Evolutionary conservation across 1,140 invertebrate species (phyloP).

Genomic region (Polypedilum pembai): DNA sequence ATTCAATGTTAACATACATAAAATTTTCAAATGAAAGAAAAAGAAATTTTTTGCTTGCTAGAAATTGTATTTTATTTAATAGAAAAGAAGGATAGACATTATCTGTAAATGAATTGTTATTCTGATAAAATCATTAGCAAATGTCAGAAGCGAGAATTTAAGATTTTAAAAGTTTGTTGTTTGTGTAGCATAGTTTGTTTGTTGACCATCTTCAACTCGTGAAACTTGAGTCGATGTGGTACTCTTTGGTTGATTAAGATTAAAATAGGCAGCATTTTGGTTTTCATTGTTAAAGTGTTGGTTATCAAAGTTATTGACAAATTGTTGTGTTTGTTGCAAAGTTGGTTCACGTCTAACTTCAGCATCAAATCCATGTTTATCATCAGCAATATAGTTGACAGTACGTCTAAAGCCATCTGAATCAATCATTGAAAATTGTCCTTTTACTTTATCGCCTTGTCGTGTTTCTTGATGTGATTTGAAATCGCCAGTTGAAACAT

Average conservation of each 20-base stretch:
- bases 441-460: conserved; percentile 50
- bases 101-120: neutral
- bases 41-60: no score
- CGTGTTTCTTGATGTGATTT: conserved; percentile 49
- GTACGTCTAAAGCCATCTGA: conserved; percentile 50
- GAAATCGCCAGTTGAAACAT: conserved; percentile 49
- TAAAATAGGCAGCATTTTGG: neutral
- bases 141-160: neutral
- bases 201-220: neutral
- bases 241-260: neutral
- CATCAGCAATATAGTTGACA: neutral
- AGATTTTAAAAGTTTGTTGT: neutral
- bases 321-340: neutral
- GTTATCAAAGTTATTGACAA: neutral
- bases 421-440: conserved; percentile 51
- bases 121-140: neutral
- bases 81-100: no score
- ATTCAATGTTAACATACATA: no score
- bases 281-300: neutral
- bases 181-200: neutral
- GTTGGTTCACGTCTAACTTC: neutral
- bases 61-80: no score
- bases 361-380: neutral
- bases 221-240: neutral
- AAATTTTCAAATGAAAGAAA: no score